A percentile compares a stretch with the other conserved stretches of the same genome.
Conservation (phyloP, 2,113 vertebrate genomes). For the Hassar affinis region DNA sequence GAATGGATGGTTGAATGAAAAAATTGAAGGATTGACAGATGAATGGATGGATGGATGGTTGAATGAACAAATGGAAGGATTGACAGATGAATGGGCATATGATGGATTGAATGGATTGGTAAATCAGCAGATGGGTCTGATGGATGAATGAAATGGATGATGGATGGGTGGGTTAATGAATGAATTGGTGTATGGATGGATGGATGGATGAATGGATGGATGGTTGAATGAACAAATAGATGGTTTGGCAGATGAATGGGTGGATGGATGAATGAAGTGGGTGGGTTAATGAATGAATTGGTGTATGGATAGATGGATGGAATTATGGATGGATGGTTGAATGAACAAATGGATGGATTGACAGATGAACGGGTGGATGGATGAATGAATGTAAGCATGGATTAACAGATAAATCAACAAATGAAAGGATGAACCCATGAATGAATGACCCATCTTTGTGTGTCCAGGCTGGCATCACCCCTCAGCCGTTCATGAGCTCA, state of each 20-base stretch:
- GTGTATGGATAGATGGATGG: neutral
- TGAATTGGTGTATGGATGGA: too few relatives aligned
- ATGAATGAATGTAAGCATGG: neutral
- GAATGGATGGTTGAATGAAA: neutral
- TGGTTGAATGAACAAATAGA: neutral
- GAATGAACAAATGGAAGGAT: neutral
- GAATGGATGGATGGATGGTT: neutral
- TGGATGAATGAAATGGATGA: neutral
- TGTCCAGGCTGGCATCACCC: neutral
- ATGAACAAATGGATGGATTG: neutral
- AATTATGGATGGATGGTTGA: neutral
- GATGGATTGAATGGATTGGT: too few relatives aligned
- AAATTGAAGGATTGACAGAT: neutral
- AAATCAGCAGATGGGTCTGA: neutral
- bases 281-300: neutral
- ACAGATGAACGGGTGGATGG: neutral
- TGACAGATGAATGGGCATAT: neutral
- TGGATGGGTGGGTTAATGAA: neutral
- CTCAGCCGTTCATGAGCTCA: neutral
- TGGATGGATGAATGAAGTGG: neutral
- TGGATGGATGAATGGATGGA: neutral
- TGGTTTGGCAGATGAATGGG: neutral
- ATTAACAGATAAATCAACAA: neutral
- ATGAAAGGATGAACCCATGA: neutral
- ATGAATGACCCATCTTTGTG: neutral